Conservation (phyloP, 2,113 vertebrate species). For the Austrofundulus limnaeus region DNA sequence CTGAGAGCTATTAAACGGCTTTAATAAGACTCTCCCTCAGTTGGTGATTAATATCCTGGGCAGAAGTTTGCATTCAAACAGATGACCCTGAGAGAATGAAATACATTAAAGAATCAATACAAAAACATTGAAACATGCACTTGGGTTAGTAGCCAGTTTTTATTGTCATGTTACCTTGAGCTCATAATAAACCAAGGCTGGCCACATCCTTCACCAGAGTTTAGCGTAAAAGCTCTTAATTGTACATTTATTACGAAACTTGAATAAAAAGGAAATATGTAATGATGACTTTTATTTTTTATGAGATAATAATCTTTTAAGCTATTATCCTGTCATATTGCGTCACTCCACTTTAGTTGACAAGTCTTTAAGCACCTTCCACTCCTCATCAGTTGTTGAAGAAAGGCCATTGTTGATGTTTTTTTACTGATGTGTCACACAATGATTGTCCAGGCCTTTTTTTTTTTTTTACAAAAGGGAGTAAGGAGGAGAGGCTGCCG, state of each 20-base stretch:
- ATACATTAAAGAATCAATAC: not conserved
- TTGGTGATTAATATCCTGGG: constrained; percentile 23
- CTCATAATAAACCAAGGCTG: constrained; percentile 1
- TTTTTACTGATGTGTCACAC: not conserved
- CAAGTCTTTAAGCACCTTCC: not conserved
- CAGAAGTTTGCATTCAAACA: constrained; percentile 5
- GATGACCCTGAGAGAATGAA: constrained; percentile 14
- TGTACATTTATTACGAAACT: constrained; percentile 3
- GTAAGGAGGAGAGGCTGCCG: not conserved
- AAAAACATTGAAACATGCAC: not conserved
- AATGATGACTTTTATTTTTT: not conserved
- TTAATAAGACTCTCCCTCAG: constrained; percentile 27
- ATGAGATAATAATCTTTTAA: not conserved
- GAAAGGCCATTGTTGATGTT: not conserved
- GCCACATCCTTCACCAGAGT: not conserved
- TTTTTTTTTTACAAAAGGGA: constrained; percentile 2
- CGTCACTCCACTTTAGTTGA: not conserved
- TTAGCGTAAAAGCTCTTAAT: not conserved
- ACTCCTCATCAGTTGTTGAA: not conserved
- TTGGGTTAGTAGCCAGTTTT: constrained; percentile 9
- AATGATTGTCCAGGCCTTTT: not conserved
- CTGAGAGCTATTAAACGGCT: constrained; percentile 13
- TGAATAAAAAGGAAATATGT: not conserved
- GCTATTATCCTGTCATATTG: constrained; percentile 1
- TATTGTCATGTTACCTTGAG: not conserved